Evolutionary conservation across 2,113 vertebrate genomes (phyloP).

Genomic region (Pelodiscus sinensis): DNA sequence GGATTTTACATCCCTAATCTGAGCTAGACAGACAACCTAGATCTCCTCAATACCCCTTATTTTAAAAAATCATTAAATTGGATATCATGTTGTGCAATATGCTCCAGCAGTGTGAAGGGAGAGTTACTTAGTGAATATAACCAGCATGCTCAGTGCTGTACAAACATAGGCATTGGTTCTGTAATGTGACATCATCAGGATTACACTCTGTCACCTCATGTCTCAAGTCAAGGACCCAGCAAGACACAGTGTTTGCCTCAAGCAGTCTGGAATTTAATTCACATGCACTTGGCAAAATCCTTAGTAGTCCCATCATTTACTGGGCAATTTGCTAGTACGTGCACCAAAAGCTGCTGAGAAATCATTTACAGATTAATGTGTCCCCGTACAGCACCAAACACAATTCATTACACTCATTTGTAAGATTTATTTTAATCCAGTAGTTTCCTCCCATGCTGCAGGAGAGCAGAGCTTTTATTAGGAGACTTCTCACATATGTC

Average conservation of each 20-base stretch:
- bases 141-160: background rate
- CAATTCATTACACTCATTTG: background rate
- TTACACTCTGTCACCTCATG: background rate
- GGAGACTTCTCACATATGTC: background rate
- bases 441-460: background rate
- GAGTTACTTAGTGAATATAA: background rate
- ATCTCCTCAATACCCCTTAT: background rate
- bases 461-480: background rate
- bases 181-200: background rate
- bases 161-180: background rate
- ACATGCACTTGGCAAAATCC: background rate
- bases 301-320: background rate
- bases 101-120: background rate
- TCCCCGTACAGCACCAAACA: background rate
- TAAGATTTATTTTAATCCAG: background rate
- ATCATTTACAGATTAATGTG: background rate
- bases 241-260: background rate
- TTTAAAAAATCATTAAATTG: background rate
- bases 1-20: background rate
- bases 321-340: background rate
- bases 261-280: background rate
- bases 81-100: fast-evolving
- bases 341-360: background rate
- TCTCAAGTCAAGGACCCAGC: background rate
- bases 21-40: background rate